Percentiles rank a stretch among this genome's conserved stretches.
These are phyloP conservation scores for Brienomyrus longianalis DNA, from an alignment of 2,113 vertebrate species.

Conservation along the genomic window DNA sequence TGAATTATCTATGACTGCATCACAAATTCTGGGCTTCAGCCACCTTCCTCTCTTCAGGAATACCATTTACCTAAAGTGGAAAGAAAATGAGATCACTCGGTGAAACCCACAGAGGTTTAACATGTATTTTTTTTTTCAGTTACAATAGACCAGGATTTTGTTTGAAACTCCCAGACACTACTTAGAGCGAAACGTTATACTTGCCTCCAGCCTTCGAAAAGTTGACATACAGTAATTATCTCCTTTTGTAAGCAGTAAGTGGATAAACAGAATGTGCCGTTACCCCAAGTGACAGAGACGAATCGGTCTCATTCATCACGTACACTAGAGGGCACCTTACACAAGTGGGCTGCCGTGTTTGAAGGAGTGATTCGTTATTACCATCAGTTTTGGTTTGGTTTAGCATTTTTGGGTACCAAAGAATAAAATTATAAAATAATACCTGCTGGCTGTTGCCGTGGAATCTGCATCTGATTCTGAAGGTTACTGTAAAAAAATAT, in stretches of 20 bases:
- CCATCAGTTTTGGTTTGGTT: neutral
- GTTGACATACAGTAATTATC: constrained; percentile 95
- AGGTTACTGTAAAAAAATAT: constrained; percentile 72
- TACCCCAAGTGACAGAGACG: constrained; percentile 29
- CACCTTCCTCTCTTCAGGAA: constrained; percentile 97
- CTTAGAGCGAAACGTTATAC: constrained; percentile 46
- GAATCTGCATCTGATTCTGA: constrained; percentile 93
- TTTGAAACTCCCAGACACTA: neutral
- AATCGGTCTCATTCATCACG: constrained; percentile 27
- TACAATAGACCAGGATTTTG: neutral
- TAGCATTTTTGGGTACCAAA: neutral
- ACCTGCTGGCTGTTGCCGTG: constrained; percentile 92
- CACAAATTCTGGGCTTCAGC: constrained; percentile 89
- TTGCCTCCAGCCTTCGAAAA: constrained; percentile 98
- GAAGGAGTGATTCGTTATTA: neutral
- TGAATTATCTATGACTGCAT: constrained; percentile 40
- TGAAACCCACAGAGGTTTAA: neutral
- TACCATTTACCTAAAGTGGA: constrained; percentile 91
- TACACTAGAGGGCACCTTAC: constrained; percentile 41
- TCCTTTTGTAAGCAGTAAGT: constrained; percentile 92
- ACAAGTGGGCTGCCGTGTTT: neutral
- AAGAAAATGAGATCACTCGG: constrained; percentile 22
- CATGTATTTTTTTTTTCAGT: neutral
- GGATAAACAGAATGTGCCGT: constrained; percentile 60
- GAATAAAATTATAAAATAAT: constrained; percentile 39